phyloP scores from a whole-genome alignment of 2,797 vertebrate species.

The Anguilla obscura region DNA sequence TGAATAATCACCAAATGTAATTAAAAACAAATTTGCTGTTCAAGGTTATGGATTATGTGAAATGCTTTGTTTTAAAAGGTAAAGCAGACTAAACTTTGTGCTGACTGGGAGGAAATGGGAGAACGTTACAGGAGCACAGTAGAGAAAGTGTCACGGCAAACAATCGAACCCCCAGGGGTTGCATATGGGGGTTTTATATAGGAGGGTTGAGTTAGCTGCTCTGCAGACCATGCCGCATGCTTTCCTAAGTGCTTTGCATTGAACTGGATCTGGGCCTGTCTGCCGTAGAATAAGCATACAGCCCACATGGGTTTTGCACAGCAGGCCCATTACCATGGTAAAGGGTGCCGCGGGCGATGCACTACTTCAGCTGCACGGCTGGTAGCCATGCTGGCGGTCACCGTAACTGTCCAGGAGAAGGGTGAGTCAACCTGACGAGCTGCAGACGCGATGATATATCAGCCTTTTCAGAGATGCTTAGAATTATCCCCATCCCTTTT shows the following conservation, averaged over 20 bases:
- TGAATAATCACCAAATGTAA: neutral
- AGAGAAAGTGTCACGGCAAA: neutral
- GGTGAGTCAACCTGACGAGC: neutral
- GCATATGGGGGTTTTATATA: no score
- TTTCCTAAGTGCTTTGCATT: neutral
- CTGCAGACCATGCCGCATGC: neutral
- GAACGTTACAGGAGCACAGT: neutral
- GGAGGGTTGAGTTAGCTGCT: neutral
- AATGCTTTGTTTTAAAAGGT: neutral
- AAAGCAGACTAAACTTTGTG: neutral
- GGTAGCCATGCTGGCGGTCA: neutral
- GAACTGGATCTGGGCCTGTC: neutral
- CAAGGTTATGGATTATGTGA: neutral
- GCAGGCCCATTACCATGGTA: neutral
- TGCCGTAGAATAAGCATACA: neutral
- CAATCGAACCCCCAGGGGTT: neutral
- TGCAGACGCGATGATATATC: neutral
- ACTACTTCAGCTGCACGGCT: neutral
- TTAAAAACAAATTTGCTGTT: neutral
- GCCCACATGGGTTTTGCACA: neutral
- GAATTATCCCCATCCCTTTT: no score
- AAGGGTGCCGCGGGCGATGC: neutral
- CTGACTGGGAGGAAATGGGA: neutral
- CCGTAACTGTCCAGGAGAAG: neutral
- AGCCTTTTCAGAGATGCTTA: no score